phyloP scores from a whole-genome alignment of 2,113 vertebrate species.

The Dipodomys spectabilis region DNA sequence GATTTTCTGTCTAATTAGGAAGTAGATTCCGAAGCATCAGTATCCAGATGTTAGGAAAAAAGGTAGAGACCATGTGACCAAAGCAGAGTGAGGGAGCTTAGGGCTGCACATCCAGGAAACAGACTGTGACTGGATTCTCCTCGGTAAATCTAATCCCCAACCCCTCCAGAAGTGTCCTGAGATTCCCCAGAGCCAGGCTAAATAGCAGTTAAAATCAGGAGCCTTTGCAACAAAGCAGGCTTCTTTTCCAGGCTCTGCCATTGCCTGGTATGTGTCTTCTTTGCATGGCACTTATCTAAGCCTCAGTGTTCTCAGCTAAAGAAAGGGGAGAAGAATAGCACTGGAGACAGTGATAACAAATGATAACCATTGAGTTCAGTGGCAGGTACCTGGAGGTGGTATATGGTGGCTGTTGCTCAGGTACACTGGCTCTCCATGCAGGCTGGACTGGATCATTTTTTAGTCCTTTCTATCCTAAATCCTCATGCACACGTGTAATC shows the following conservation, averaged over 20 bases:
- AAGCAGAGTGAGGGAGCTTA: background rate
- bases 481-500: background rate
- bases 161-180: background rate
- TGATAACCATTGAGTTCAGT: too few species aligned
- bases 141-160: background rate
- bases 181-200: background rate
- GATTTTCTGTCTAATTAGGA: background rate
- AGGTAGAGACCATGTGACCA: accelerated
- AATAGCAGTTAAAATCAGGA: background rate
- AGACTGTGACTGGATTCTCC: background rate
- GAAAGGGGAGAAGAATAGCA: background rate
- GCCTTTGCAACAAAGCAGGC: background rate
- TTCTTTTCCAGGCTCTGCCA: background rate
- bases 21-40: background rate
- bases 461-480: background rate
- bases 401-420: background rate
- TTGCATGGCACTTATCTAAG: background rate
- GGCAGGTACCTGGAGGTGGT: background rate
- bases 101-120: background rate
- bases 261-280: background rate
- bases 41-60: accelerated
- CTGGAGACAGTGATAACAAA: background rate
- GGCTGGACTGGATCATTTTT: background rate
- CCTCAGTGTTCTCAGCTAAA: background rate
- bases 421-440: background rate